Evolutionary conservation across 2,888 invertebrate genomes (phyloP).

Genomic region (Itoplectis maculator): DNA sequence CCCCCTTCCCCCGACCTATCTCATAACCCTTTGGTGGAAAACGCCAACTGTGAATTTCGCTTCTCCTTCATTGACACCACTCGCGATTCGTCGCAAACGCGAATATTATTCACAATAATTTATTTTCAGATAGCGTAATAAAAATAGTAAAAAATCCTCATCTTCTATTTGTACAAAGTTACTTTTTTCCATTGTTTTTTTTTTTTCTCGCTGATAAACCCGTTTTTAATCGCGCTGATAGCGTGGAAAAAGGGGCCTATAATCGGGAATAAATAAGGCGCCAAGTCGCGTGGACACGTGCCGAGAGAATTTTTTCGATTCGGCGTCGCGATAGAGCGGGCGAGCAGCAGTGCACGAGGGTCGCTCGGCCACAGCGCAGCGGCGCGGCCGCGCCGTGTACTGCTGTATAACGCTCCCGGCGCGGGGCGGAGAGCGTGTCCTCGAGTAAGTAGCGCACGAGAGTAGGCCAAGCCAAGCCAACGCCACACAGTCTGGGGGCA

Average conservation of each 20-base stretch:
- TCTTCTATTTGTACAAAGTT: background rate
- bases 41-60: too few species aligned
- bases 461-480: constrained; percentile 65
- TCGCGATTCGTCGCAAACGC: background rate
- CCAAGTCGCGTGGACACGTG: constrained; percentile 7
- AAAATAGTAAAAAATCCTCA: too few species aligned
- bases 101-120: background rate
- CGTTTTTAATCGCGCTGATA: background rate
- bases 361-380: background rate
- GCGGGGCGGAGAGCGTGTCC: constrained; percentile 52
- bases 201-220: background rate
- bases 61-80: too few species aligned
- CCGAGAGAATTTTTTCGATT: constrained; percentile 35
- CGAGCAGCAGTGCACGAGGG: background rate
- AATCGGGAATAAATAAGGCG: background rate
- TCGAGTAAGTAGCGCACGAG: constrained; percentile 64
- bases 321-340: constrained; percentile 20
- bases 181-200: background rate
- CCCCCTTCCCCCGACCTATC: background rate
- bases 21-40: background rate
- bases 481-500: constrained; percentile 60
- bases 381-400: constrained; percentile 9
- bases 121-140: background rate
- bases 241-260: background rate
- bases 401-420: background rate